Conservation (phyloP, 2,888 invertebrate species). For the Odontomyia ornata region DNA sequence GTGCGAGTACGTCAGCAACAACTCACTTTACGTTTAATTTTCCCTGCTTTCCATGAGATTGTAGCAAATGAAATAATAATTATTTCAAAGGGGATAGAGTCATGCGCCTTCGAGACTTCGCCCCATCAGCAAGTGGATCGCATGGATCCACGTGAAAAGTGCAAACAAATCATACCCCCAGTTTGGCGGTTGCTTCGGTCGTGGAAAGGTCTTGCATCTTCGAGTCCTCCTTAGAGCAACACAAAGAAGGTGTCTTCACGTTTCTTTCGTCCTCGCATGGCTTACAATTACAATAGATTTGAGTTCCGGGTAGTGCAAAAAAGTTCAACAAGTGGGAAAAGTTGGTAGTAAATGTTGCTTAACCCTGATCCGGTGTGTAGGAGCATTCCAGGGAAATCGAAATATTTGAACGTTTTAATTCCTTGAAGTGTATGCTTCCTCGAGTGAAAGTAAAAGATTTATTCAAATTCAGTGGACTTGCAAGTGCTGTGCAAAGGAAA, state of each 20-base stretch:
- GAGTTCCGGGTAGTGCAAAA: background rate
- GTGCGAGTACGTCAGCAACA: no score
- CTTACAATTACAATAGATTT: no score
- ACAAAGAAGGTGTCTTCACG: no score
- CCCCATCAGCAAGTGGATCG: background rate
- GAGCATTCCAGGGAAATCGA: no score
- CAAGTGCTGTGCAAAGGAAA: no score
- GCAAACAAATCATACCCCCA: background rate
- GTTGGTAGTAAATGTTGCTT: background rate
- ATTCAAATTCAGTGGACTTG: no score
- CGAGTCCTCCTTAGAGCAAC: background rate
- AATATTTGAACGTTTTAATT: no score
- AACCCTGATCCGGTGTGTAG: background rate
- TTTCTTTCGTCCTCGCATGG: no score
- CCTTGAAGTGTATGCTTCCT: no score
- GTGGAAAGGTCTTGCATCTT: background rate
- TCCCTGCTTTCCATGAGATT: background rate
- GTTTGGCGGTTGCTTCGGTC: background rate
- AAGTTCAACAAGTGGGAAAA: conserved; percentile 7
- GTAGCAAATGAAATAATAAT: background rate
- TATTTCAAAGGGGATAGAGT: background rate
- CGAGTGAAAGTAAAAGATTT: no score
- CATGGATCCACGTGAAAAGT: conserved; percentile 15
- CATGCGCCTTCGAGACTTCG: conserved; percentile 1
- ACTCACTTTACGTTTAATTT: no score